phyloP scores from a whole-genome alignment of 1,140 invertebrate genomes.

The Matsumurasca onukii region DNA sequence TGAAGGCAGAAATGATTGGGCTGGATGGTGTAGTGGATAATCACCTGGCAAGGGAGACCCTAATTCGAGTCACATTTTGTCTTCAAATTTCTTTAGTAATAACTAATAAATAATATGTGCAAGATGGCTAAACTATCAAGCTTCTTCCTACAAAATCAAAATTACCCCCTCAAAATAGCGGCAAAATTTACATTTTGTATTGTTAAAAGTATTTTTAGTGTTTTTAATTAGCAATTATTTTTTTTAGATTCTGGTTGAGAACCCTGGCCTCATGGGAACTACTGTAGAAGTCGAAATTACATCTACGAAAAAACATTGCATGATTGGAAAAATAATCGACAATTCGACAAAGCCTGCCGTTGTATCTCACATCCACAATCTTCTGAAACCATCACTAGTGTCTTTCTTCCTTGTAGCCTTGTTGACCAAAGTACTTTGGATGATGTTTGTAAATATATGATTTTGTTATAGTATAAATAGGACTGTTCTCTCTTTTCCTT shows the following conservation, averaged over 20 bases:
- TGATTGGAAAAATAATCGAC: constrained; percentile 63
- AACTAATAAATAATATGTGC: constrained; percentile 6
- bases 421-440: constrained; percentile 38
- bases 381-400: constrained; percentile 29
- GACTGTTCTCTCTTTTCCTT: no score
- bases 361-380: background rate
- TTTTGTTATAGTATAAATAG: background rate
- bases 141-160: background rate
- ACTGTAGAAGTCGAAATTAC: constrained; percentile 76
- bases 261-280: constrained; percentile 79
- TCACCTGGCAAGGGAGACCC: background rate
- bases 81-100: background rate
- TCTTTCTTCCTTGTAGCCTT: constrained; percentile 34
- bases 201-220: background rate
- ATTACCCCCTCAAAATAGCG: no score
- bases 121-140: background rate
- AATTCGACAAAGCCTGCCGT: constrained; percentile 8
- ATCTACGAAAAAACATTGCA: constrained; percentile 79
- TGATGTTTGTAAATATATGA: constrained; percentile 32
- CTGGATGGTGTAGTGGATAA: no score
- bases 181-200: background rate
- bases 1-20: no score
- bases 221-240: constrained; percentile 29
- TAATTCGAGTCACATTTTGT: background rate
- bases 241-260: constrained; percentile 76